Conservation (phyloP, 1,140 invertebrate genomes). For the Drosophila subpulchrella region DNA sequence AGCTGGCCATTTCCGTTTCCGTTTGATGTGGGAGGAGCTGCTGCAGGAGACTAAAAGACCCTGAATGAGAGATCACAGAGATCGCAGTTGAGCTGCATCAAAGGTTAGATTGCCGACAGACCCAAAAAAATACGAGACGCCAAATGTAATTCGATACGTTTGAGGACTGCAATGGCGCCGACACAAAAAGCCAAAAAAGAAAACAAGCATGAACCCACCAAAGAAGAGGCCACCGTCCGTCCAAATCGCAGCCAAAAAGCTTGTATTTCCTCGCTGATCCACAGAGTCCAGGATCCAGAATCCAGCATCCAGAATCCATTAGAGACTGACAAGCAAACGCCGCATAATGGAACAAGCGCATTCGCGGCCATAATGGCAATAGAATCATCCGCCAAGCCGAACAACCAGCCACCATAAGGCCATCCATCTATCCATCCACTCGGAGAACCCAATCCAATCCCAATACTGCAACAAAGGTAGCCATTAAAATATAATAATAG, state of each 20-base stretch:
- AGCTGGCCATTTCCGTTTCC: constrained; percentile 70
- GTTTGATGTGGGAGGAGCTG: constrained; percentile 30
- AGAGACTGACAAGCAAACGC: constrained; percentile 67
- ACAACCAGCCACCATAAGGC: constrained; percentile 19
- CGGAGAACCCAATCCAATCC: constrained; percentile 45
- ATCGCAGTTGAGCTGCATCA: constrained; percentile 54
- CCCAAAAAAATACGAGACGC: constrained; percentile 28
- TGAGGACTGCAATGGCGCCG: constrained; percentile 57
- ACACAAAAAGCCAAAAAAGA: constrained; percentile 9
- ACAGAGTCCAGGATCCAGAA: background rate
- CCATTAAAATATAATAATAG: constrained; percentile 83
- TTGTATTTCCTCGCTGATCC: constrained; percentile 53
- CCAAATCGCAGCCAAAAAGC: constrained; percentile 35
- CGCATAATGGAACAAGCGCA: constrained; percentile 75
- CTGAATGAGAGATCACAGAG: constrained; percentile 13
- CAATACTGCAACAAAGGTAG: constrained; percentile 63
- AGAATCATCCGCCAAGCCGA: constrained; percentile 49
- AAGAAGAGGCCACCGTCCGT: constrained; percentile 25
- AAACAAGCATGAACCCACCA: constrained; percentile 9
- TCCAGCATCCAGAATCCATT: constrained; percentile 57
- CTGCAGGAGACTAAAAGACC: constrained; percentile 6
- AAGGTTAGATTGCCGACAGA: constrained; percentile 45
- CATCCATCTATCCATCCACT: constrained; percentile 34
- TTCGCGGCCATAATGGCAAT: constrained; percentile 70
- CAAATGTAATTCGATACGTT: constrained; percentile 71